Evolutionary conservation across 2,797 vertebrate species (phyloP).

Genomic region (Perodicticus potto): DNA sequence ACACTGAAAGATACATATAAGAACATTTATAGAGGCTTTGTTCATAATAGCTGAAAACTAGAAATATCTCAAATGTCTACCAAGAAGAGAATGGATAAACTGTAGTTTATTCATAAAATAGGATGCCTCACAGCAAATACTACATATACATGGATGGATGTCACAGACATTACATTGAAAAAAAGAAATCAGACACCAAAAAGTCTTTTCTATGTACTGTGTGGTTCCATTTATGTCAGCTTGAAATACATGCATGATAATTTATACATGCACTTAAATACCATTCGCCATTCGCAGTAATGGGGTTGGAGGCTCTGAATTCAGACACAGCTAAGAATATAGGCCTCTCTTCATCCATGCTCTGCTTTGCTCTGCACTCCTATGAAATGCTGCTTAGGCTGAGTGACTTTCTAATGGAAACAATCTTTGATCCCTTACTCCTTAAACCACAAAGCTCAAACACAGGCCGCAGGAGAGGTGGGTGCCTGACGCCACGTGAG

Average conservation of each 20-base stretch:
- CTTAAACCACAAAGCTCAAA: background rate
- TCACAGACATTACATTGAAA: background rate
- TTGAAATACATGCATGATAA: background rate
- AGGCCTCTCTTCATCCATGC: background rate
- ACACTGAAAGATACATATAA: background rate
- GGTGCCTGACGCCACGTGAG: background rate
- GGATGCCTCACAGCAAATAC: background rate
- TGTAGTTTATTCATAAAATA: background rate
- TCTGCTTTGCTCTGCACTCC: background rate
- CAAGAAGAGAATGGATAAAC: background rate
- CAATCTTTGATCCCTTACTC: background rate
- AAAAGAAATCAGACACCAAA: background rate
- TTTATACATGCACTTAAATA: background rate
- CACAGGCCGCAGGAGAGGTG: background rate
- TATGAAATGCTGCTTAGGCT: background rate
- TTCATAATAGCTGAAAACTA: background rate
- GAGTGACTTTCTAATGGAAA: conserved; percentile 37
- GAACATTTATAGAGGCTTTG: background rate
- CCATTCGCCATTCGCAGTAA: too few relatives aligned
- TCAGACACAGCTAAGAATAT: background rate
- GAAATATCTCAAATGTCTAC: background rate
- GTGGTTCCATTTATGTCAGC: background rate
- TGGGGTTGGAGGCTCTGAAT: too few relatives aligned
- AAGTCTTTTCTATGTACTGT: background rate
- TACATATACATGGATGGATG: background rate